phyloP scores from a whole-genome alignment of 2,113 vertebrate genomes.

The Drymodes brunneopygia region DNA sequence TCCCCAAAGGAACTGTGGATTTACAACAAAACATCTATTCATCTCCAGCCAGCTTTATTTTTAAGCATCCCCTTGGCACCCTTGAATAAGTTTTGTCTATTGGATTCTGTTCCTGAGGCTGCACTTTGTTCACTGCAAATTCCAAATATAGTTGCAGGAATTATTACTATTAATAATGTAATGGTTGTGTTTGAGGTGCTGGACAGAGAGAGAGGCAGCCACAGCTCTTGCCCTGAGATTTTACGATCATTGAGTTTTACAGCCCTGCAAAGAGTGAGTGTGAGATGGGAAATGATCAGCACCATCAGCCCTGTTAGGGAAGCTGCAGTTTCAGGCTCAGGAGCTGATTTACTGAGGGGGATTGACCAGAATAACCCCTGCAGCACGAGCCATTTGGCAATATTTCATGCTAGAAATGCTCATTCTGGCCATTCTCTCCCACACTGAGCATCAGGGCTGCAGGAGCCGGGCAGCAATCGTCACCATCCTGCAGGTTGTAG shows the following conservation, averaged over 20 bases:
- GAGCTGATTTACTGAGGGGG: neutral
- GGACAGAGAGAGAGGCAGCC: neutral
- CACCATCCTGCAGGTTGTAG: neutral
- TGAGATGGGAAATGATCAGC: neutral
- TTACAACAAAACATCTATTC: conserved; percentile 35
- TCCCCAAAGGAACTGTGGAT: neutral
- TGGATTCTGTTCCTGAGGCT: conserved; percentile 8
- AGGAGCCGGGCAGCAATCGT: accelerated
- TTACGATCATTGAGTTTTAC: neutral
- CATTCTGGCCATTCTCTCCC: neutral
- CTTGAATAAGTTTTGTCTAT: neutral
- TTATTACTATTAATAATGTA: conserved; percentile 17
- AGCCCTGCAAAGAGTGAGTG: neutral
- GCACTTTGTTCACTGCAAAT: neutral
- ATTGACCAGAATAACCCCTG: neutral
- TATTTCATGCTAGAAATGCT: neutral
- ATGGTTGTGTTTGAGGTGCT: neutral
- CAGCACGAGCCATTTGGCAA: neutral
- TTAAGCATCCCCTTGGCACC: conserved; percentile 33
- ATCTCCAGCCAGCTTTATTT: conserved; percentile 38
- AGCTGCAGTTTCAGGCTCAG: neutral
- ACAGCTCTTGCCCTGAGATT: neutral
- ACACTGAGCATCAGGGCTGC: neutral
- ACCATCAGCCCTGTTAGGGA: neutral
- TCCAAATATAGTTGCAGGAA: neutral